Percentiles rank a stretch among this genome's conserved stretches.
Evolutionary conservation across 1,140 invertebrate species (phyloP).

Genomic region (Anastrepha obliqua): DNA sequence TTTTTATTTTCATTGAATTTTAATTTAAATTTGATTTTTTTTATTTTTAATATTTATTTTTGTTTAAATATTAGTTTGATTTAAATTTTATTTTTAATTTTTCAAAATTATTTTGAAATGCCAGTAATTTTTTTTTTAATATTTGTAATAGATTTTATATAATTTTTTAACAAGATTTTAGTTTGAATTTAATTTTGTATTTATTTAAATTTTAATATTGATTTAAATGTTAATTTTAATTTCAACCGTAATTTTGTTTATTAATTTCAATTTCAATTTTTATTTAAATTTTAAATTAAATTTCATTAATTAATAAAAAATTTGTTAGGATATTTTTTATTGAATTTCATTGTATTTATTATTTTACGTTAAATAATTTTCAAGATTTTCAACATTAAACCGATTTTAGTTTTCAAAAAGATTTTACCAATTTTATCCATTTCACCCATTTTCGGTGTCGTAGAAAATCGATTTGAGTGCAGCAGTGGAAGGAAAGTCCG

Average conservation of each 20-base stretch:
- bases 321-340: too few relatives aligned
- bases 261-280: not conserved
- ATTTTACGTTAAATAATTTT: too few relatives aligned
- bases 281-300: not conserved
- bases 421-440: not conserved
- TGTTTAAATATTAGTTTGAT: not conserved
- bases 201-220: not conserved
- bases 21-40: not conserved
- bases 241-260: not conserved
- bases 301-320: too few relatives aligned
- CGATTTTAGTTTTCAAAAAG: not conserved
- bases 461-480: not conserved
- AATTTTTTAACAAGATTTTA: not conserved
- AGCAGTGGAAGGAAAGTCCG: not conserved
- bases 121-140: not conserved
- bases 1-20: constrained; percentile 13
- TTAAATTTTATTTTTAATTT: not conserved
- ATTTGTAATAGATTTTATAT: not conserved
- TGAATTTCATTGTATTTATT: too few relatives aligned
- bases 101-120: not conserved
- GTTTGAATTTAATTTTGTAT: not conserved
- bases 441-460: not conserved
- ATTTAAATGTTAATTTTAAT: not conserved
- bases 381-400: too few relatives aligned
- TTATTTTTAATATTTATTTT: not conserved